Base-by-base conservation (phyloP, 2,113 vertebrate species). In the Martes martes region DNA sequence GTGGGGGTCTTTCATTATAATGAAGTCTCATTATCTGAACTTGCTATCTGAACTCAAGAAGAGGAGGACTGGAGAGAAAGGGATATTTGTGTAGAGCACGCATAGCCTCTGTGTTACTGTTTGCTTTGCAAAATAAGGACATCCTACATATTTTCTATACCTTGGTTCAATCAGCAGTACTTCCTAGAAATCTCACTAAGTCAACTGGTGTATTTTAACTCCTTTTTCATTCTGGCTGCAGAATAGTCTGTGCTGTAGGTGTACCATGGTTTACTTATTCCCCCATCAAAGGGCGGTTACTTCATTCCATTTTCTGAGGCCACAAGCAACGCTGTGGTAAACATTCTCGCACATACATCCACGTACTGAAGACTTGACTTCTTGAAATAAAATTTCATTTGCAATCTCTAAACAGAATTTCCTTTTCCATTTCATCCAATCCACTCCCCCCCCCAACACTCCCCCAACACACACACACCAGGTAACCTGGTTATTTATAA, bases 161-260 rank as follows among this genome's bases (percentile, higher is more conserved):
- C 9, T 52, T 31, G 74, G 10, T 2, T 78, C 42, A 69, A 23
- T 65, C 4, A 7, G 6, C 6, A 50, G 18, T 6, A 3, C 67
- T 90, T 87, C 47, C 80, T 42, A 11, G 78, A 80, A 89, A 39
- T 57, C 31, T 47, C 13, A 6, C 16, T 11, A 31, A 15, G 10
- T 45, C 31, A 52, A 2, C 52, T 23, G 45, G 4, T 7, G 0
- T 5, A 23, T 33, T 33, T 11, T 67, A 23, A 26, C 52, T 6
- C 13, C 33, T 4, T 91, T 21, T 45, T 69, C 33, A 50, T 11
- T 4, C 15, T 28, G 33, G 59, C 13, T 87, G 42, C 26, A 1
- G 23, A 19, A 26, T 16, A 4, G 3, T 47, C n/a, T 63, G 57
- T 2, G 15, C 4, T 7, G 1, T 1, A 11, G 23, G 6, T 0